Conservation (phyloP, 2,888 invertebrate genomes). For the Sinodicranocentrus sp. region DNA sequence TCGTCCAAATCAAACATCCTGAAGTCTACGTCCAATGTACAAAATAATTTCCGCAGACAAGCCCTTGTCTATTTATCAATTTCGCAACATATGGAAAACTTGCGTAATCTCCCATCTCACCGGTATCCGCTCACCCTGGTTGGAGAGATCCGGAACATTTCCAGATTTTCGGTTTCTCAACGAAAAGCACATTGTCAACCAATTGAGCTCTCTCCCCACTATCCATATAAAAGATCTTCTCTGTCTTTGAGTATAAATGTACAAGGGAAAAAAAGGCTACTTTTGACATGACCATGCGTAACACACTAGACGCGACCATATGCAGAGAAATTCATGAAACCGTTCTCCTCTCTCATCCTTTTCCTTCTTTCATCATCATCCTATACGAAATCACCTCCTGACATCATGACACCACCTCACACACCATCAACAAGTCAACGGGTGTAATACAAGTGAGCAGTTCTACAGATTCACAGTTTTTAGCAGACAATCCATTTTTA, state of each 20-base stretch:
- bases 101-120: not conserved
- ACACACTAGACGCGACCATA: slow-evolving; percentile 57
- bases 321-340: slow-evolving; percentile 67
- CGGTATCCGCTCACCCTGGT: not conserved
- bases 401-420: not conserved
- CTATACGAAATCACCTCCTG: slow-evolving; percentile 34
- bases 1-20: too few relatives aligned
- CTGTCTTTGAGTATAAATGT: too few relatives aligned
- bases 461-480: not conserved
- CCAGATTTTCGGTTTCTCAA: not conserved
- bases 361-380: slow-evolving; percentile 37
- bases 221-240: too few relatives aligned
- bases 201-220: not conserved
- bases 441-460: not conserved
- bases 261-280: too few relatives aligned
- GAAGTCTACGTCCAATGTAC: too few relatives aligned
- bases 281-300: slow-evolving; percentile 59
- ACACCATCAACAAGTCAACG: not conserved
- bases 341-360: too few relatives aligned
- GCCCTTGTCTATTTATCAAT: not conserved
- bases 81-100: not conserved
- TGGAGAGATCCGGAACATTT: slow-evolving; percentile 6
- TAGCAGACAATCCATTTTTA: not conserved
- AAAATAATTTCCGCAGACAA: too few relatives aligned
- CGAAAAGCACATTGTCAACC: not conserved